phyloP scores from a whole-genome alignment of 2,797 vertebrate species.

The Coregonus sp. region DNA sequence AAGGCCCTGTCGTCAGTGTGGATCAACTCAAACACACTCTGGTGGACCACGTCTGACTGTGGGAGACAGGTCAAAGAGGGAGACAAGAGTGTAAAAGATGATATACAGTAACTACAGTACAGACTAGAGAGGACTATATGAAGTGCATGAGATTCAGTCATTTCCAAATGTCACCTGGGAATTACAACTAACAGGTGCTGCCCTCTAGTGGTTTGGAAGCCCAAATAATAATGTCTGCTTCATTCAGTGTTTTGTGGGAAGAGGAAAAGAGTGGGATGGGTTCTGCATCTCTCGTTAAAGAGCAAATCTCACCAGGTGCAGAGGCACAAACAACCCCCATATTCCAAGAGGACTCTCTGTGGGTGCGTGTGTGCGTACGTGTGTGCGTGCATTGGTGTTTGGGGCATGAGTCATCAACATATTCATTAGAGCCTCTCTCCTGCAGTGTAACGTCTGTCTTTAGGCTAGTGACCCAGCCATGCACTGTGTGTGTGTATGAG shows the following conservation, averaged over 20 bases:
- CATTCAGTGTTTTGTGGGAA: neutral
- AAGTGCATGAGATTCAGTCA: neutral
- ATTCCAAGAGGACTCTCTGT: constrained; percentile 5
- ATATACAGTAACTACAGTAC: neutral
- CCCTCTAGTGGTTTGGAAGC: neutral
- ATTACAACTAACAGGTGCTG: neutral
- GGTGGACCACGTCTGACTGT: constrained; percentile 82
- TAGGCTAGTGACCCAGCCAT: neutral
- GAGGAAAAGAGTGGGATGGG: neutral
- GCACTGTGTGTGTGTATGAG: constrained; percentile 5
- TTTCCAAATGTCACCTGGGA: neutral
- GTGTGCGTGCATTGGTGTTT: neutral
- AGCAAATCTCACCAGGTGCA: neutral
- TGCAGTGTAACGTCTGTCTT: neutral
- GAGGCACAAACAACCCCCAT: neutral
- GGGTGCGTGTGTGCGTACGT: neutral
- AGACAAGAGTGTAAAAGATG: neutral
- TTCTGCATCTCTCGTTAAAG: neutral
- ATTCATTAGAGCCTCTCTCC: neutral
- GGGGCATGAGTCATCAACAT: neutral
- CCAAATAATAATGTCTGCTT: neutral
- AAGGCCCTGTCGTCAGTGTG: constrained; percentile 76
- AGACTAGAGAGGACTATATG: neutral
- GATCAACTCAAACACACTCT: constrained; percentile 81
- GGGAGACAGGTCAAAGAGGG: neutral